A percentile compares a stretch with the other conserved stretches of the same genome.
These are phyloP conservation scores for Oriolus oriolus DNA, from an alignment of 2,113 vertebrate species.

Conservation along the genomic window DNA sequence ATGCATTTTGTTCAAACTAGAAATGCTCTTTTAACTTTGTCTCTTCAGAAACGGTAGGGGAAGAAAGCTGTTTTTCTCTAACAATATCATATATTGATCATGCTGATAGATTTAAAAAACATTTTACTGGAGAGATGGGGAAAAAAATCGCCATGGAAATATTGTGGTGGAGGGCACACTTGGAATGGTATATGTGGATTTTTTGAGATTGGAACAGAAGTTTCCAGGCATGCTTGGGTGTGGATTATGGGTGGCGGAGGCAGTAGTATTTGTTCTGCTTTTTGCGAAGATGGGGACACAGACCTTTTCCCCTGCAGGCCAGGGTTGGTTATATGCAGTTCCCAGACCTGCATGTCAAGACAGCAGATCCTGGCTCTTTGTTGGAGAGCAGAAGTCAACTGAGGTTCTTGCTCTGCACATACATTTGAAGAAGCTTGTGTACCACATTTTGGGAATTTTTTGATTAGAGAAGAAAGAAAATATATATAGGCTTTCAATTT, in stretches of 20 bases:
- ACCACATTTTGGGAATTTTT: not conserved
- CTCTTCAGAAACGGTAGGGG: not conserved
- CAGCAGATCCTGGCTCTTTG: not conserved
- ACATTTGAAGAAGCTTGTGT: not conserved
- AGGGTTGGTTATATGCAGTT: accelerated
- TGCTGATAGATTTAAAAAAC: not conserved
- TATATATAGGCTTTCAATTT: not conserved
- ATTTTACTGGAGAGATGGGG: not conserved
- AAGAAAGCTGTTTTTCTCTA: not conserved
- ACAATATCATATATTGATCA: not conserved
- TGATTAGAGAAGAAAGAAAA: not conserved
- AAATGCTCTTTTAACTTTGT: not conserved
- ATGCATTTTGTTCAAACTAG: not conserved
- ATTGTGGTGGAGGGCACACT: not conserved
- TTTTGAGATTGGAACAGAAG: not conserved
- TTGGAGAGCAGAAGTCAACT: not conserved
- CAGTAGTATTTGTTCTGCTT: not conserved
- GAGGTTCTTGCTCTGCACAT: not conserved
- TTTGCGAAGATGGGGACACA: not conserved
- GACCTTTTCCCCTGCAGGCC: accelerated
- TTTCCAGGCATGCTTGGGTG: not conserved
- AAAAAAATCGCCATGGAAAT: not conserved
- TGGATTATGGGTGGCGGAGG: not conserved
- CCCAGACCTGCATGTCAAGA: not conserved
- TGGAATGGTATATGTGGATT: not conserved